Conservation (phyloP, 1,140 invertebrate genomes). For the Oscheius sp. region DNA sequence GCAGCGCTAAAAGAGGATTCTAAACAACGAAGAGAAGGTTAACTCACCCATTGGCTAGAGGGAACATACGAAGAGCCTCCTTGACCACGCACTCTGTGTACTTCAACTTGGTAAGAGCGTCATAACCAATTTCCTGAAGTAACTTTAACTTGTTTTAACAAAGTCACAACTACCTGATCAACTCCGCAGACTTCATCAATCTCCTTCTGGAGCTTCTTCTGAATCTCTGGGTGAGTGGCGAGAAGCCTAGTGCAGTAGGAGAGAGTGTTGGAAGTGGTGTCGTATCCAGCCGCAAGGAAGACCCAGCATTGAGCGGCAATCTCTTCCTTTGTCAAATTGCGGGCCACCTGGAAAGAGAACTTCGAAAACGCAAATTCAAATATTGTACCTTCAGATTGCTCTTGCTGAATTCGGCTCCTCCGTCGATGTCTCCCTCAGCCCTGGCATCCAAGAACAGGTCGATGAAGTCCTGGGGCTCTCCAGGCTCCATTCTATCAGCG, state of each 20-base stretch:
- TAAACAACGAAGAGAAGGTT: neutral
- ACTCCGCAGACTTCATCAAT: constrained; percentile 44
- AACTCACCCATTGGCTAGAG: constrained; percentile 55
- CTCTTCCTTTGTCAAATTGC: neutral
- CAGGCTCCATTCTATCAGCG: constrained; percentile 1
- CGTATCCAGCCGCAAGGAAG: constrained; percentile 63
- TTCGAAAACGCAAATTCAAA: neutral
- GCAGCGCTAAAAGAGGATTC: constrained; percentile 18
- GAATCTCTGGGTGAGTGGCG: constrained; percentile 62
- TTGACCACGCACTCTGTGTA: constrained; percentile 62
- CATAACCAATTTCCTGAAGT: constrained; percentile 18
- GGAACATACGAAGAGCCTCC: constrained; percentile 61
- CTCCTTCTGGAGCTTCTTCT: constrained; percentile 61
- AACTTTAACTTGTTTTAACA: neutral
- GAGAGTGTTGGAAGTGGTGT: constrained; percentile 63
- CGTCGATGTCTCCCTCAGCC: constrained; percentile 8
- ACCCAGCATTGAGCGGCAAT: constrained; percentile 41
- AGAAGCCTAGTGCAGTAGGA: constrained; percentile 61
- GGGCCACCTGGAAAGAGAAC: neutral
- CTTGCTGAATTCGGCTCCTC: constrained; percentile 12
- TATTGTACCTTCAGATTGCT: neutral
- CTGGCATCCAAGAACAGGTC: constrained; percentile 26
- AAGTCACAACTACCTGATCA: constrained; percentile 7
- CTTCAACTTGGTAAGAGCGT: constrained; percentile 50
- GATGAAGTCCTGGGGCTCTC: constrained; percentile 26